Base-by-base conservation (phyloP, 1,140 invertebrate species). In the Halictus rubicundus region DNA sequence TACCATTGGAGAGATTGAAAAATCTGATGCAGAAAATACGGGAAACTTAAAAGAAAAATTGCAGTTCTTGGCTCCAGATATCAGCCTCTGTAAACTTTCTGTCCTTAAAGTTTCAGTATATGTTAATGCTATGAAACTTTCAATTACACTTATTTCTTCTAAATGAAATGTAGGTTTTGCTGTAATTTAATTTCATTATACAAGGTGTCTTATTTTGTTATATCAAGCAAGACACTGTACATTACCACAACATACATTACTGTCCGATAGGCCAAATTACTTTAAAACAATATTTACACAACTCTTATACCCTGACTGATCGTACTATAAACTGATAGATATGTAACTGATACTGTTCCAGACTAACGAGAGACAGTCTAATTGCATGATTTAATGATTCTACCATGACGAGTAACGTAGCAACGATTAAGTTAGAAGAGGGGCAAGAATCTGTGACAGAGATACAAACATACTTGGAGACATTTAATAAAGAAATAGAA, bases 401-500 rank as follows among this genome's bases (percentile, higher is more conserved):
- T 81, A 91, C 80, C 81, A 93, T 93, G 92, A 87, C 92, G 76
- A 84, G 84, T 74, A 92, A 92, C 75, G 88, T 92, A 70, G 87
- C 92, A 23, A 89, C 91, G 3, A 92, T 93, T 84, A 93, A 93
- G 42, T 77, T 93, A 64, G 92, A 93, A 82, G 92, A 92, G 6
- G 90, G 88, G 46, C 92, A 93, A 80, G 92, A 93, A 87, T 93
- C 92, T 80, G 95, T 96, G 21, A 96, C 95, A 46, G 96, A 97
- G 83, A 96, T 97, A 84, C 96, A 97, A 86, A 96, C 96, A 71
- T 97, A 97, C 87, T 92, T 98, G 60, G 96, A 96, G 71, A 96
- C 96, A 6, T 97, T 97, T 88, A 97, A 98, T 87, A 97, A 97
- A 88, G 97, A 97, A 91, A 97, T 97, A 68, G 95, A 95, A 81